Conservation (phyloP, 1,140 invertebrate species). For the Aphis craccivora region DNA sequence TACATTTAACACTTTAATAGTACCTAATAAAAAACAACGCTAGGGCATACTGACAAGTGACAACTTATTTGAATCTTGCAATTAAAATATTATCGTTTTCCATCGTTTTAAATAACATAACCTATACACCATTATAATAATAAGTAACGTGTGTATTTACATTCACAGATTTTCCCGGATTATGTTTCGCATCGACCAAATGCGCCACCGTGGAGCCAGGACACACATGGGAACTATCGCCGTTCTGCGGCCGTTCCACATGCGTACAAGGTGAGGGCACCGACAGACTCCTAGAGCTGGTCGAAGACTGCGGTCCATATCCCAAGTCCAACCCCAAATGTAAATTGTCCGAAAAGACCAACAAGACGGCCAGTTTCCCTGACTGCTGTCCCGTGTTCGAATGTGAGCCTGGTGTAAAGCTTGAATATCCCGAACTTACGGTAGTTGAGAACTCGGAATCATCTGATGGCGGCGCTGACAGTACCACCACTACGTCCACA, state of each 20-base stretch:
- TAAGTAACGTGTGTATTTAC: not conserved
- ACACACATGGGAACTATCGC: constrained; percentile 82
- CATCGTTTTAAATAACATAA: not conserved
- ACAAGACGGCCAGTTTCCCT: constrained; percentile 86
- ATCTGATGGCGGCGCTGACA: constrained; percentile 64
- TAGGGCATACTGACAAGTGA: not conserved
- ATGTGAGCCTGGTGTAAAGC: constrained; percentile 81
- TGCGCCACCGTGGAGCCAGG: constrained; percentile 84
- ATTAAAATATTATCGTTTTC: not conserved
- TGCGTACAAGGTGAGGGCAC: constrained; percentile 78
- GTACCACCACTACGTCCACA: constrained; percentile 1
- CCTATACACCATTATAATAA: not conserved
- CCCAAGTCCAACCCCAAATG: constrained; percentile 86
- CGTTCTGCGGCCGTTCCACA: constrained; percentile 86
- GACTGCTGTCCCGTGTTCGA: constrained; percentile 84
- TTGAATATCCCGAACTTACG: constrained; percentile 85
- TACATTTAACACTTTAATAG: too few relatives aligned
- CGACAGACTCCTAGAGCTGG: constrained; percentile 77
- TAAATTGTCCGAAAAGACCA: constrained; percentile 84
- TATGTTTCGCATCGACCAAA: constrained; percentile 88
- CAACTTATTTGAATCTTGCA: not conserved
- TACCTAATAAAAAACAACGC: not conserved
- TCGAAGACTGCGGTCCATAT: constrained; percentile 86
- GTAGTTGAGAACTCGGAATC: constrained; percentile 66
- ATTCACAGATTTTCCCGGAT: constrained; percentile 83